Evolutionary conservation across 2,113 vertebrate genomes (phyloP), one percentile per base, ranked within the genome.

Genomic region (Pluvianellus socialis): DNA sequence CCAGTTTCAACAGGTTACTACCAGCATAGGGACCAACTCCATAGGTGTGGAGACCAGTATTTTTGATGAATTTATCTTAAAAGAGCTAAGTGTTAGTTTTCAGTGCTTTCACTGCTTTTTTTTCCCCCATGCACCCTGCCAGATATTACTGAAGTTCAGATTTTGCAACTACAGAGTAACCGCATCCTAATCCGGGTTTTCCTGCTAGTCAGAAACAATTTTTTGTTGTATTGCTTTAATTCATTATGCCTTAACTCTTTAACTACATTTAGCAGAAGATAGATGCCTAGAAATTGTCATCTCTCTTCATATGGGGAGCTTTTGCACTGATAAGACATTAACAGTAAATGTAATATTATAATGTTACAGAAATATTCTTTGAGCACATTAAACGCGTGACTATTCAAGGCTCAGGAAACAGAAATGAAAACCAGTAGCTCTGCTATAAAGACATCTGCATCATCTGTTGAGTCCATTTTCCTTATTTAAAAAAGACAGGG

Each of bases 401-500:
- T 17, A 24, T 53, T 95, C 0, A 3, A 85, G 66, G 35, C 84
- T 77, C 82, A 92, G 86, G 79, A 90, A 92, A 93, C 61, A 94
- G 77, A 79, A 93, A 91, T 86, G 65, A 96, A 95, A 93, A 58
- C 33, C 71, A 67, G 92, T 94, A 95, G 77, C 85, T 88, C 32
- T 93, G 67, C 86, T 91, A 14, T 94, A 94, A 97, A 95, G 74
- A 79, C 47, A 66, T 95, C 59, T 88, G 50, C 79, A 91, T 97
- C 91, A 91, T 95, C 95, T 97, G 94, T 84, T 91, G 86, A 91
- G 92, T 80, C 53, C 73, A 92, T 97, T 97, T 96, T 93, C 92
- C 61, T 61, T 44, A 86, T 74, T 94, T 94, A 87, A 89, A 92
- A 72, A 96, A 90, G 76, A 58, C 50, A 81, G 26, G 23, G 2